A percentile compares a stretch with the other conserved stretches of the same genome.
These are phyloP conservation scores for Staurois parvus DNA, from an alignment of 2,797 vertebrate species.

Conservation along the genomic window DNA sequence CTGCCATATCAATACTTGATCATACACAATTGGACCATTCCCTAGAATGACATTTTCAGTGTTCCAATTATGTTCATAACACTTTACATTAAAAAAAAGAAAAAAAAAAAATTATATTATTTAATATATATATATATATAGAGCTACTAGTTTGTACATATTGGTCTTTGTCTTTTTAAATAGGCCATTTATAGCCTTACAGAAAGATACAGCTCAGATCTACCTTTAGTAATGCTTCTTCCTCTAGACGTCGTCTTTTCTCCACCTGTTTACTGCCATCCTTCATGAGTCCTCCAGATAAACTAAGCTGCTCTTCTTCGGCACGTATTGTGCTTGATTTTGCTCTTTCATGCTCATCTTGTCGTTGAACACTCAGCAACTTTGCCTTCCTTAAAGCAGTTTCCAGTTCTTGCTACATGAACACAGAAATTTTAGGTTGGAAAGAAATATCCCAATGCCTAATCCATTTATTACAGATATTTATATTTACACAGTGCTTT, in stretches of 20 bases:
- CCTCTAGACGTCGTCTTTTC: slow-evolving; percentile 90
- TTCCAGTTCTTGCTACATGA: slow-evolving; percentile 89
- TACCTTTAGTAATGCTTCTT: slow-evolving; percentile 95
- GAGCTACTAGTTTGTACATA: no score
- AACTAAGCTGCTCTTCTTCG: slow-evolving; percentile 87
- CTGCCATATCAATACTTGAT: no score
- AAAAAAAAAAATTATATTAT: no score
- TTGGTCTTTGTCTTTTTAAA: no score
- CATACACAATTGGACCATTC: no score
- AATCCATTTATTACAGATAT: no score
- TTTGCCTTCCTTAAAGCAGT: slow-evolving; percentile 88
- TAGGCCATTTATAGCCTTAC: neutral
- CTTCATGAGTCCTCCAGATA: slow-evolving; percentile 76
- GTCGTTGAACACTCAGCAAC: slow-evolving; percentile 86
- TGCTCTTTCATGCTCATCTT: slow-evolving; percentile 95
- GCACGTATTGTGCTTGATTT: slow-evolving; percentile 87
- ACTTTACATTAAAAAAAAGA: no score
- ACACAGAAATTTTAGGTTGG: neutral
- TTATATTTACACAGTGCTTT: no score
- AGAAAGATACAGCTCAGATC: neutral
- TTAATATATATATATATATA: no score
- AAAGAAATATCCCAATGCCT: no score
- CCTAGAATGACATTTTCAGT: no score
- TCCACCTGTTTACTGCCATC: slow-evolving; percentile 86
- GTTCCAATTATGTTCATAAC: no score